A percentile compares a stretch with the other conserved stretches of the same genome.
Conservation (phyloP, 2,113 vertebrate species). For the Oncorhynchus masou region DNA sequence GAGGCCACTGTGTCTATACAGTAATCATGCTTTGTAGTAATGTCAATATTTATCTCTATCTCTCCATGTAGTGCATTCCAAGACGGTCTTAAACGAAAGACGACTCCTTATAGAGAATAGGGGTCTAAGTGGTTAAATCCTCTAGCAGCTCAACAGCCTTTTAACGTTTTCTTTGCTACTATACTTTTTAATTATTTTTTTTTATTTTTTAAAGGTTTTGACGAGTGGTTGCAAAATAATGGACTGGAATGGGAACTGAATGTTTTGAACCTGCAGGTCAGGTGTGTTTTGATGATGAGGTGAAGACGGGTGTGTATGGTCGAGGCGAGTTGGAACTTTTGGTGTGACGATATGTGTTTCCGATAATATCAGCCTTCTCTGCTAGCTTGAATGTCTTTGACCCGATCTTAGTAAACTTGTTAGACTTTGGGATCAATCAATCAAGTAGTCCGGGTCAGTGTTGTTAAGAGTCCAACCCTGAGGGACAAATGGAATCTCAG, state of each 20-base stretch:
- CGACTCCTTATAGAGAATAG: constrained; percentile 58
- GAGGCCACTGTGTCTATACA: constrained; percentile 79
- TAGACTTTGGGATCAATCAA: constrained; percentile 49
- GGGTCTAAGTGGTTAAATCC: constrained; percentile 66
- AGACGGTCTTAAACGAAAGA: constrained; percentile 65
- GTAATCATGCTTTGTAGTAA: constrained; percentile 79
- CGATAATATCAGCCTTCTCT: constrained; percentile 4
- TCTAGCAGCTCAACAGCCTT: constrained; percentile 58
- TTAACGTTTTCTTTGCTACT: constrained; percentile 43
- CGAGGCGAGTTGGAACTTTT: background rate
- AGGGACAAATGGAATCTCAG: constrained; percentile 73
- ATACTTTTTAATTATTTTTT: constrained; percentile 7
- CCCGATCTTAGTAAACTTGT: constrained; percentile 10
- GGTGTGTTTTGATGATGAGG: constrained; percentile 49
- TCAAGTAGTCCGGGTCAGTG: constrained; percentile 29
- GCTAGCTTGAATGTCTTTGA: constrained; percentile 30
- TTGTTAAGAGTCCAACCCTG: constrained; percentile 58
- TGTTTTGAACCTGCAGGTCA: constrained; percentile 73
- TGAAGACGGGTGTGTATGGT: background rate
- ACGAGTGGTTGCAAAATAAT: constrained; percentile 35
- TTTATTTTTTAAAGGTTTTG: constrained; percentile 26
- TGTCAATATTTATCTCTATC: constrained; percentile 75
- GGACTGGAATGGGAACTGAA: constrained; percentile 16
- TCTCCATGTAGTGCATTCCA: constrained; percentile 77
- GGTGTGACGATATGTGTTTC: constrained; percentile 8